Evolutionary conservation across 2,113 vertebrate species (phyloP), one percentile per base, ranked within the genome.

Genomic region (Prionailurus bengalensis): DNA sequence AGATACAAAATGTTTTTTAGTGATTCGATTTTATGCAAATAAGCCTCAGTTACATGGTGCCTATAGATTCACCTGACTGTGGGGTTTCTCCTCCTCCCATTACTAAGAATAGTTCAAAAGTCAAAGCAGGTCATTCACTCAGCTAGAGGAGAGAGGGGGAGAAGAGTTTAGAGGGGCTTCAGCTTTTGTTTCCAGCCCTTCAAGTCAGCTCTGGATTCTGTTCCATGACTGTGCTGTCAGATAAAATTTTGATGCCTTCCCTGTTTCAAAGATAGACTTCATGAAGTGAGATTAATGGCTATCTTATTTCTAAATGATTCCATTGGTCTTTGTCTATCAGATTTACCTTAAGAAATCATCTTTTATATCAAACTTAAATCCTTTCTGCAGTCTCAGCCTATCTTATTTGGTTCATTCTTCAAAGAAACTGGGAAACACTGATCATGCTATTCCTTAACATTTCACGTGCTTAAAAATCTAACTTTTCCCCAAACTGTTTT

Each of bases 11-110:
- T 66, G 19, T 29, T 74, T 55, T 96, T 76, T 85, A 39, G 78
- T 96, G 11, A 63, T 78, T 90, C 81, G 76, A 92, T 61, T 95
- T 89, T 73, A 65, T 81, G 33, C 36, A 79, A 95, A 79, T 25
- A 86, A 76, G 42, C 2, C 61, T 88, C 45, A 66, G 36, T 90
- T 45, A 65, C 31, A 7, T 90, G 82, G 3, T 55, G 33, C 21
- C 36, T 74, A 27, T 14, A 87, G 48, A 81, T 33, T 66, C 11
- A n/a, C 15, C n/a, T 78, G 14, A 42, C 36, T 84, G 2, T 33
- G 51, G 58, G 29, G 70, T 83, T 93, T 91, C 70, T 94, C 61
- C 82, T 89, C 68, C 82, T 82, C 15, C 14, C 78, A 85, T 68
- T 88, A 76, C 11, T 89, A 88, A 81, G 29, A 97, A 89, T 3